These are phyloP conservation scores for Alosa alosa DNA, from an alignment of 2,113 vertebrate species.

Conservation along the genomic window DNA sequence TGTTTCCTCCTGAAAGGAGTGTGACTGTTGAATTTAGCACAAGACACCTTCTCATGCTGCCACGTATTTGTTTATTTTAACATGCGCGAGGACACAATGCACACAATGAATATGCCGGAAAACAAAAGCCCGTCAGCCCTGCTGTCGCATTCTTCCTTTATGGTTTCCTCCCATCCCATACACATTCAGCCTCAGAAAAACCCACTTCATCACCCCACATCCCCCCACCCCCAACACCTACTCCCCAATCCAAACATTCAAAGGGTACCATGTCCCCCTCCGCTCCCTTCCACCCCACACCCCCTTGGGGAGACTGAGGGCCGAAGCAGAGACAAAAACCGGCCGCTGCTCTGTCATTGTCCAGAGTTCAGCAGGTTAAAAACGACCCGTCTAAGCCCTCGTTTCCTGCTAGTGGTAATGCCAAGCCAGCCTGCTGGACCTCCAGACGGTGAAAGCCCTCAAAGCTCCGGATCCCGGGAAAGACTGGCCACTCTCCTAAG, in stretches of 20 bases:
- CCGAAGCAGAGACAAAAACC: not conserved
- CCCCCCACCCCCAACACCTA: not conserved
- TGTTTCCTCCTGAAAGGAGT: constrained; percentile 9
- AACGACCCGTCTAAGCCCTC: constrained; percentile 18
- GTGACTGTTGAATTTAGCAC: constrained; percentile 13
- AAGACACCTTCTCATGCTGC: constrained; percentile 8
- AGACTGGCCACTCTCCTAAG: not conserved
- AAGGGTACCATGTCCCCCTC: not conserved
- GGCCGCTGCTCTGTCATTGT: constrained; percentile 14
- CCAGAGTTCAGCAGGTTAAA: constrained; percentile 43
- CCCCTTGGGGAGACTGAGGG: not conserved
- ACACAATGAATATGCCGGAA: constrained; percentile 25
- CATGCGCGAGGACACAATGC: not conserved
- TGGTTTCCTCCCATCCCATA: not conserved
- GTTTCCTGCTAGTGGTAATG: constrained; percentile 1
- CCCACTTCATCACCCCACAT: not conserved
- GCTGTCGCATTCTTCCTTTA: not conserved
- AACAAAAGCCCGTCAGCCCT: constrained; percentile 14
- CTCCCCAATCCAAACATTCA: constrained; percentile 18
- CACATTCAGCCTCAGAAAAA: constrained; percentile 17
- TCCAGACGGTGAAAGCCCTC: constrained; percentile 14
- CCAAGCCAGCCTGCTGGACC: constrained; percentile 24
- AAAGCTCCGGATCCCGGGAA: not conserved
- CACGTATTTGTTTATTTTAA: constrained; percentile 15
- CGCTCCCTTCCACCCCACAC: too few relatives aligned